Base-by-base conservation (phyloP, 2,113 vertebrate species). In the Macquaria australasica region DNA sequence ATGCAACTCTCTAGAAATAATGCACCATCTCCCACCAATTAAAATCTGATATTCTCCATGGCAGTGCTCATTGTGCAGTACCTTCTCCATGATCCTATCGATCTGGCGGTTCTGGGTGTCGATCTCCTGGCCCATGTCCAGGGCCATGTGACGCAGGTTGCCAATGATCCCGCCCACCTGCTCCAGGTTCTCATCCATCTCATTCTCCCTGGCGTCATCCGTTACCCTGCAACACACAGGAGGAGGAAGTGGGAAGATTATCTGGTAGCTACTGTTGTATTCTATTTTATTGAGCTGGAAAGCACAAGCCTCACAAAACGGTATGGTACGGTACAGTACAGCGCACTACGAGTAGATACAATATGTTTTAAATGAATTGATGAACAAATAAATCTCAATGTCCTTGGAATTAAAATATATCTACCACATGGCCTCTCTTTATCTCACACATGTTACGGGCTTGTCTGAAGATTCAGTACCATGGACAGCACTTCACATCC, bases 51-150 rank as follows among this genome's bases (percentile, higher is more conserved):
- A 41, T n/a, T 63, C 4, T 71, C n/a, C 21, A 23, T 28, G 10
- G 53, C 34, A 34, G 3, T 6, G 55, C 28, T 43, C 67, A 8
- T 14, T n/a, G 81, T 8, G 23, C 85, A 7, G 41, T 93, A 99
- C 98, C 98, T 98, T 98, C 90, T 99, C 98, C 98, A 99, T 99
- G 96, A 99, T 99, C 97, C 98, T 97, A 96, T 99, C 98, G 71
- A 99, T 97, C 96, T 99, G 98, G 94, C 98, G 97, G 84, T 99
- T 99, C 96, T 99, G 98, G 94, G 98, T 99, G 94, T 99, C 98
- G 5, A 99, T 99, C 95, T 99, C 98, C 5, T 99, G 99, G 91
- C 98, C 98, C 98, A 99, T 99, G 90, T 99, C 98, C 85, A 99
- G 95, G 82, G 98, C 98, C 98, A 99, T 99, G 94, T 99, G 98